Evolutionary conservation across 2,797 vertebrate genomes (phyloP).

Genomic region (Antrozous pallidus): DNA sequence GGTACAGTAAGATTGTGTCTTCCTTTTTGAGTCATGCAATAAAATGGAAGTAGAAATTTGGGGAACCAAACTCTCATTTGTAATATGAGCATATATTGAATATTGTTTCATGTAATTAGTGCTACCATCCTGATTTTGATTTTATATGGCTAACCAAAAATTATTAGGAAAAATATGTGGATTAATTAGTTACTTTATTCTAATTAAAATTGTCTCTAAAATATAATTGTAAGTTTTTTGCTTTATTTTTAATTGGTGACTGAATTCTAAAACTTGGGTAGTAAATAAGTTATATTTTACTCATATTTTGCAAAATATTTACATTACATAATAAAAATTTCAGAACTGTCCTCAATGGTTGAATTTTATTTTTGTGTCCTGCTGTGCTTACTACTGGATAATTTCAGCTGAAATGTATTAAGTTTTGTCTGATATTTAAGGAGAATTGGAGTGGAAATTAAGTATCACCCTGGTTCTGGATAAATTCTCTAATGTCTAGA

Average conservation of each 20-base stretch:
- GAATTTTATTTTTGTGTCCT: background rate
- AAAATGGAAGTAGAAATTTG: conserved; percentile 1
- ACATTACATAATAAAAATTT: background rate
- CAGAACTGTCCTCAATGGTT: background rate
- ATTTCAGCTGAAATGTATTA: background rate
- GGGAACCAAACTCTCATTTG: conserved; percentile 41
- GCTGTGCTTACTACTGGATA: background rate
- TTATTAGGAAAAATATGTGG: background rate
- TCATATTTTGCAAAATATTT: background rate
- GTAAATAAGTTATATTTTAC: background rate
- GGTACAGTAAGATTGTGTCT: background rate
- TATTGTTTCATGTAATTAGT: conserved; percentile 37
- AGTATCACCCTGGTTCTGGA: background rate
- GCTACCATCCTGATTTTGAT: background rate
- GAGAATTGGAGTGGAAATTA: background rate
- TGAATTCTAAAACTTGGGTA: background rate
- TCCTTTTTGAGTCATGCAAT: background rate
- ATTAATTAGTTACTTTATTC: background rate
- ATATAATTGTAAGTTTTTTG: background rate
- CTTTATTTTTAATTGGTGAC: background rate
- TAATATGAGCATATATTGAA: conserved; percentile 33
- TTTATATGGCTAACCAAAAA: conserved; percentile 44
- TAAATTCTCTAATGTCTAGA: background rate
- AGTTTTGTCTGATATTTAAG: background rate
- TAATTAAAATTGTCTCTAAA: conserved; percentile 9